phyloP scores from a whole-genome alignment of 23 tunicate genomes.

The Styela clava region DNA sequence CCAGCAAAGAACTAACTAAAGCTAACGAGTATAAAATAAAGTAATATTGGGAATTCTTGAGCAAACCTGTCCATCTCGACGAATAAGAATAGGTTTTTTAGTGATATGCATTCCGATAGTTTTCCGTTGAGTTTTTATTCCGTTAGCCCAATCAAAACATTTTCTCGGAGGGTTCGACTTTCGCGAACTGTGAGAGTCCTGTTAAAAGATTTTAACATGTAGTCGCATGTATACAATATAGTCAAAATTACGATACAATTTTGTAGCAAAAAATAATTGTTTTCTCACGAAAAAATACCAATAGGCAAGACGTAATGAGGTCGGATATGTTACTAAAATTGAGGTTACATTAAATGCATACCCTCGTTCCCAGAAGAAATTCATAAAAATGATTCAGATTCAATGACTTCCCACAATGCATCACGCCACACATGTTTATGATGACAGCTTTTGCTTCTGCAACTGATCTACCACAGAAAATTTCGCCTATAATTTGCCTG shows the following conservation, averaged over 20 bases:
- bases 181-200: background rate
- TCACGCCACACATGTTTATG: background rate
- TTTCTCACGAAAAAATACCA: no score
- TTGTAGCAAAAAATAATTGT: no score
- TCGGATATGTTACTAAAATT: no score
- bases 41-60: no score
- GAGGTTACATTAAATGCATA: no score
- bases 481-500: background rate
- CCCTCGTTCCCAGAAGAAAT: background rate
- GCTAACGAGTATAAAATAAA: no score
- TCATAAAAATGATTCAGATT: background rate
- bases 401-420: conserved; percentile 12
- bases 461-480: background rate
- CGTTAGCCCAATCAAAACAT: conserved; percentile 4
- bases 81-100: background rate
- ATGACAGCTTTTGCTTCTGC: background rate
- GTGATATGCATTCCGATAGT: conserved; percentile 1
- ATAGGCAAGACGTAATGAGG: no score
- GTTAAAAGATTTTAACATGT: conserved; percentile 2
- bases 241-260: background rate
- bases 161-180: background rate
- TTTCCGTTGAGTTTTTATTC: conserved; percentile 6
- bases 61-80: background rate
- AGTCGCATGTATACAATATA: background rate
- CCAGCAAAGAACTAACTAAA: no score